Conservation (phyloP, 92 coral and sea anemone genomes). For the Porites rus region DNA sequence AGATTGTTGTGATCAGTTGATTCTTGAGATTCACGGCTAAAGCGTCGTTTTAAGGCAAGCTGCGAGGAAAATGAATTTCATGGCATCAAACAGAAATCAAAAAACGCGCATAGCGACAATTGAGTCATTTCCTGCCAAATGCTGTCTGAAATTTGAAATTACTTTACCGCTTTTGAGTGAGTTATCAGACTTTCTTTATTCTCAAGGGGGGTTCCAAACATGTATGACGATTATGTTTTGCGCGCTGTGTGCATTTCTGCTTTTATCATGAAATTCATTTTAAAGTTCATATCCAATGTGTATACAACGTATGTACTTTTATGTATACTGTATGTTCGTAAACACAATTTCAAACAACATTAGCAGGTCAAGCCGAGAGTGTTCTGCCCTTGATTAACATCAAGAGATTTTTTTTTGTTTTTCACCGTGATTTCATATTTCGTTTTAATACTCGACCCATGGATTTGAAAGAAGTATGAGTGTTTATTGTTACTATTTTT, state of each 20-base stretch:
- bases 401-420: neutral
- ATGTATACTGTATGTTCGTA: neutral
- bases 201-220: neutral
- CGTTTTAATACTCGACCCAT: too few relatives aligned
- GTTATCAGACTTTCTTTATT: too few relatives aligned
- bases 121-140: slow-evolving; percentile 19
- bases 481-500: too few relatives aligned
- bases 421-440: neutral
- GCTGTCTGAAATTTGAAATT: slow-evolving; percentile 13
- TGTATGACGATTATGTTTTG: neutral
- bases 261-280: slow-evolving; percentile 21
- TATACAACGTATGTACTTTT: neutral
- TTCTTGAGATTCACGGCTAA: slow-evolving; percentile 46
- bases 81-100: slow-evolving; percentile 37
- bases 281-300: too few relatives aligned
- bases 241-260: slow-evolving; percentile 3
- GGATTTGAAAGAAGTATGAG: too few relatives aligned
- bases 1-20: slow-evolving; percentile 39
- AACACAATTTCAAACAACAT: slow-evolving; percentile 31
- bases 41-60: slow-evolving; percentile 47
- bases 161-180: neutral
- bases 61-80: slow-evolving; percentile 50
- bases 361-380: slow-evolving; percentile 15
- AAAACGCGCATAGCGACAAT: slow-evolving; percentile 16
- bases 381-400: too few relatives aligned